A percentile compares a stretch with the other conserved stretches of the same genome.
These are phyloP conservation scores for Orthosia gothica DNA, from an alignment of 2,888 invertebrate genomes.

Conservation along the genomic window DNA sequence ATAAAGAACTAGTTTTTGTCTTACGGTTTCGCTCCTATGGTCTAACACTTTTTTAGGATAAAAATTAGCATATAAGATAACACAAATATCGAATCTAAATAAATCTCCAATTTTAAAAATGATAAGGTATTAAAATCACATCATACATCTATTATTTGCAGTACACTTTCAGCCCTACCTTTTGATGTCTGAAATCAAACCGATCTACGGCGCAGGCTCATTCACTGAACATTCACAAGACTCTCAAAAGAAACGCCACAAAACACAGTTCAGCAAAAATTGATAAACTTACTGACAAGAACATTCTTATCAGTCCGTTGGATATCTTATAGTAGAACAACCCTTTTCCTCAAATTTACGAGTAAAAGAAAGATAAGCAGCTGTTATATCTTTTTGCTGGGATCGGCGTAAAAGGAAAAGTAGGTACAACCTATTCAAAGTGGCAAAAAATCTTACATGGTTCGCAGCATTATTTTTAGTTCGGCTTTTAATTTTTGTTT, in stretches of 20 bases:
- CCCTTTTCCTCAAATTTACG: slow-evolving; percentile 46
- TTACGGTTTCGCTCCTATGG: too few species aligned
- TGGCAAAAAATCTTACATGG: not conserved
- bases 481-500: not conserved
- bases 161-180: not conserved
- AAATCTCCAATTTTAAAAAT: too few species aligned
- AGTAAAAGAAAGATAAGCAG: slow-evolving; percentile 35
- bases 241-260: slow-evolving; percentile 16
- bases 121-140: too few species aligned
- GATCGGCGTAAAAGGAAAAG: slow-evolving; percentile 22
- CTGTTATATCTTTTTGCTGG: slow-evolving; percentile 23
- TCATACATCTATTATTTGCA: not conserved
- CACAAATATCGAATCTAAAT: too few species aligned
- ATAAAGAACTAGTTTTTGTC: too few species aligned
- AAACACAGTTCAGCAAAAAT: not conserved
- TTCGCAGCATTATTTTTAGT: not conserved
- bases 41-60: too few species aligned
- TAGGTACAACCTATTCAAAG: slow-evolving; percentile 1
- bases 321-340: slow-evolving; percentile 36
- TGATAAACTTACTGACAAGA: slow-evolving; percentile 37
- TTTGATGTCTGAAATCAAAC: not conserved
- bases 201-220: not conserved
- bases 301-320: slow-evolving; percentile 34
- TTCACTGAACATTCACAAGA: not conserved
- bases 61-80: too few species aligned